Conservation (phyloP, 53 echinoderm and acorn worm species). For the Temnopleurus reevesii region DNA sequence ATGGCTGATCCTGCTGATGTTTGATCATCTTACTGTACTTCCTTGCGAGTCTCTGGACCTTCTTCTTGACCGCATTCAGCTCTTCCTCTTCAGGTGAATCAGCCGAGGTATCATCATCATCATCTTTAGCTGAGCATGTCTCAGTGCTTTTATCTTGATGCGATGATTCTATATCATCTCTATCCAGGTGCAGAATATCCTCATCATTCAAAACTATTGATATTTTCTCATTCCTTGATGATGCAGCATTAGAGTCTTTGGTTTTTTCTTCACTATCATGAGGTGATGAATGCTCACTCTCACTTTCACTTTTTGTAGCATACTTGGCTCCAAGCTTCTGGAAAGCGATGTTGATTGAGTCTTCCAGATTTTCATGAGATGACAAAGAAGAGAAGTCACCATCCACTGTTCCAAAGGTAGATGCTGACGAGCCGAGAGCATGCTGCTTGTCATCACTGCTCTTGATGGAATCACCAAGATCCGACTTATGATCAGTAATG, state of each 20-base stretch:
- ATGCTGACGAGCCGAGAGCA: slow-evolving; percentile 49
- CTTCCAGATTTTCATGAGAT: slow-evolving; percentile 81
- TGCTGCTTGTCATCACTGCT: slow-evolving; percentile 56
- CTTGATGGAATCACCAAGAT: slow-evolving; percentile 63
- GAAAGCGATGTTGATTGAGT: slow-evolving; percentile 79
- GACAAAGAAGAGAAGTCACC: slow-evolving; percentile 61
- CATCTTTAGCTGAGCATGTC: slow-evolving; percentile 31
- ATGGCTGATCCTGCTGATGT: slow-evolving; percentile 45
- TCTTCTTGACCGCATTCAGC: slow-evolving; percentile 34
- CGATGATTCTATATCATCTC: slow-evolving; percentile 46
- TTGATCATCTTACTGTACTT: slow-evolving; percentile 66
- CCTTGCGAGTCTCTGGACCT: slow-evolving; percentile 64
- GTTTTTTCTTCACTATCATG: not conserved
- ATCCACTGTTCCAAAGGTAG: slow-evolving; percentile 63
- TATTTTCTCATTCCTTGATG: slow-evolving; percentile 1
- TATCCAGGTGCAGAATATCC: slow-evolving; percentile 7
- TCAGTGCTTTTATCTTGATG: not conserved
- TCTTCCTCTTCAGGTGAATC: slow-evolving; percentile 40
- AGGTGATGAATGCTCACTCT: slow-evolving; percentile 48
- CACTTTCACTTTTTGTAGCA: slow-evolving; percentile 58
- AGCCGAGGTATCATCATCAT: slow-evolving; percentile 10
- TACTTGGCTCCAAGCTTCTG: slow-evolving; percentile 75
- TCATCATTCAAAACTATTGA: slow-evolving; percentile 30
- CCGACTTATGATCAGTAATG: slow-evolving; percentile 61
- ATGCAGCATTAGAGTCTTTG: slow-evolving; percentile 24